A percentile compares a stretch with the other conserved stretches of the same genome.
phyloP scores from a whole-genome alignment of 2,888 invertebrate species.

The Ormyrus pomaceus region DNA sequence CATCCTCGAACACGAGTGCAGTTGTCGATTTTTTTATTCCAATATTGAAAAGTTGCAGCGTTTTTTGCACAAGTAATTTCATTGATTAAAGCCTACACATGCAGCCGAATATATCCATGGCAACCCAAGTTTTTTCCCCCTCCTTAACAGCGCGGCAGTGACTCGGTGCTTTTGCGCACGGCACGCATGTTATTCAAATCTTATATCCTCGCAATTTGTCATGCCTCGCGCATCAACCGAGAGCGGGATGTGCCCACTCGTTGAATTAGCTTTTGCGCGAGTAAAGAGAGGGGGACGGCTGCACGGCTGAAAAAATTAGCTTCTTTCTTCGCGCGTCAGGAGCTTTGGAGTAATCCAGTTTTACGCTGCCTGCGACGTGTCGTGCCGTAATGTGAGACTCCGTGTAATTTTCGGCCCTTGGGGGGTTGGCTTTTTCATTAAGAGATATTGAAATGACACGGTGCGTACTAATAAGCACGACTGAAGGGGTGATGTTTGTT shows the following conservation, averaged over 20 bases:
- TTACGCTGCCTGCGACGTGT: constrained; percentile 8
- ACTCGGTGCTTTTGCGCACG: not conserved
- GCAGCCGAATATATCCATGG: no score
- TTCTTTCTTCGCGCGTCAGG: not conserved
- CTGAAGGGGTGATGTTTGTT: not conserved
- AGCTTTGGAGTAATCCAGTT: constrained; percentile 32
- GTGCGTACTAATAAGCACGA: not conserved
- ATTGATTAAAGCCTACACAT: no score
- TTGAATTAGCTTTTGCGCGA: constrained; percentile 28
- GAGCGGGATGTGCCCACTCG: not conserved
- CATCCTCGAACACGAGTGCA: no score
- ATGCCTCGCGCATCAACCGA: constrained; percentile 33
- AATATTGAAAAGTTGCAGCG: no score
- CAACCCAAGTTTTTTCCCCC: not conserved
- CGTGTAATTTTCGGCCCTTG: constrained; percentile 32
- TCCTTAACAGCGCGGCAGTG: not conserved
- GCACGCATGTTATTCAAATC: constrained; percentile 55
- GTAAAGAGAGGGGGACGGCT: not conserved
- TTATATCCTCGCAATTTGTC: constrained; percentile 52
- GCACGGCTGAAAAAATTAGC: constrained; percentile 28
- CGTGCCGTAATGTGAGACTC: not conserved
- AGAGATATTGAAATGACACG: constrained; percentile 40
- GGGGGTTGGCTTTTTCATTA: constrained; percentile 40
- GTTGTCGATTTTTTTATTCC: no score
- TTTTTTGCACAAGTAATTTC: no score